Evolutionary conservation across 2,888 invertebrate genomes (phyloP), one percentile per base, ranked within the genome.

Genomic region (Napeogenes inachia): DNA sequence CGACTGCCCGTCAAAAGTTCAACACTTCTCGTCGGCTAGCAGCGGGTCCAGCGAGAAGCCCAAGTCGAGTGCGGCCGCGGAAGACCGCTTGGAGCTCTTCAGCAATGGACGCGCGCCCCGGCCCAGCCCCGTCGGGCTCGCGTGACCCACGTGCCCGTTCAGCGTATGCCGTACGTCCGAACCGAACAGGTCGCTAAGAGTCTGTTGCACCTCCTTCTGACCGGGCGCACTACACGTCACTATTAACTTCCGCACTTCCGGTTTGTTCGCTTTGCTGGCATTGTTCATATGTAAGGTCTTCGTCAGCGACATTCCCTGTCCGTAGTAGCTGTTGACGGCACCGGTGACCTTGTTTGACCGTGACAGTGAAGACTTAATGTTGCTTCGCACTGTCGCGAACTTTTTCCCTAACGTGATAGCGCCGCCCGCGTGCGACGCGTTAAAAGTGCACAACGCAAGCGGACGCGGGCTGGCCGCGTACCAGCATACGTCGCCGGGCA

Each of bases 381-480:
- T 87, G 71, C 85, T 86, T 57, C 91, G 84, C 45, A 91, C 90
- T 47, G 89, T 87, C 57, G 91, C 91, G 72, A 88, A 87, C 68
- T 82, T 81, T 68, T 89, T 89, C 56, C 92, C 91, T 70, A 93
- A 75, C 3, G 92, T 85, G 55, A 92, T 81, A 10, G 92, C 91
- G 68, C 91, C 89, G 56, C 92, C 93, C 54, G 92, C 87, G 75
- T 92, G 92, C 30, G 91, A 84, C 55, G 92, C 87, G 73, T 92
- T 91, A 74, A 89, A 92, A 6, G 92, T 91, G 72, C 92, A 91
- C 57, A 92, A 77, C 45, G 91, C 89, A 12, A 93, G 90, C 12
- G 93, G 92, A 65, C 94, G 92, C 65, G 93, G 92, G 64, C 92
- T 92, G 32, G 91, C 76, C 66, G 90, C 78, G 75, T 92, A 92